Conservation (phyloP, 2,888 invertebrate species). For the Nephrotoma appendiculata region DNA sequence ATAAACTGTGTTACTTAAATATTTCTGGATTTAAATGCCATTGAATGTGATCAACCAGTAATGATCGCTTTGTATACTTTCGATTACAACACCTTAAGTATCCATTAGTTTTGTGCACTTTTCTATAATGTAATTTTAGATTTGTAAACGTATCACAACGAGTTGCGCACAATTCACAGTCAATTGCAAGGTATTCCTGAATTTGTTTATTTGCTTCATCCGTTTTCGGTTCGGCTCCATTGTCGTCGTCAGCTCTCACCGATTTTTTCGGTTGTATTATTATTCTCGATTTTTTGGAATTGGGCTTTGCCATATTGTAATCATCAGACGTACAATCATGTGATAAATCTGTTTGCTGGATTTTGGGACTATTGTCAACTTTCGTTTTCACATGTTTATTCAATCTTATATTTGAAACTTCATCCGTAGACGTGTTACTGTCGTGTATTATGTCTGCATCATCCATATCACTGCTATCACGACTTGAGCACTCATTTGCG, state of each 20-base stretch:
- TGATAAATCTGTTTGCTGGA: no score
- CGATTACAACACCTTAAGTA: conserved; percentile 28
- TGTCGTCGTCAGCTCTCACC: not conserved
- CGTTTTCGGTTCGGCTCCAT: not conserved
- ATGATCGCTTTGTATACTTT: conserved; percentile 26
- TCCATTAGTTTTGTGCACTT: conserved; percentile 22
- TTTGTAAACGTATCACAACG: conserved; percentile 19
- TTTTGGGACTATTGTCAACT: no score
- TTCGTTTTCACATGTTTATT: no score
- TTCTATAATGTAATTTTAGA: conserved; percentile 25
- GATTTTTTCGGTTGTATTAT: not conserved
- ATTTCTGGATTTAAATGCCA: conserved; percentile 28
- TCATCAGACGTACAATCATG: no score
- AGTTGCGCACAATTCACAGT: not conserved
- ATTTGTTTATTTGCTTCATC: not conserved
- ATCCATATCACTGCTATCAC: no score
- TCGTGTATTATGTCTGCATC: no score
- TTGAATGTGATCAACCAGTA: conserved; percentile 28
- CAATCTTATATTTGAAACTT: no score
- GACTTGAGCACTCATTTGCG: no score
- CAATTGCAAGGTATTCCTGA: not conserved
- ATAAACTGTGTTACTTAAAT: conserved; percentile 22
- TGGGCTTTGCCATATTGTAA: not conserved
- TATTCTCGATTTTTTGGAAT: not conserved
- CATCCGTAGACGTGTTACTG: no score